Percentiles rank a stretch among this genome's conserved stretches.
Evolutionary conservation across 2,113 vertebrate genomes (phyloP).

Genomic region (Lucifuga dentata): DNA sequence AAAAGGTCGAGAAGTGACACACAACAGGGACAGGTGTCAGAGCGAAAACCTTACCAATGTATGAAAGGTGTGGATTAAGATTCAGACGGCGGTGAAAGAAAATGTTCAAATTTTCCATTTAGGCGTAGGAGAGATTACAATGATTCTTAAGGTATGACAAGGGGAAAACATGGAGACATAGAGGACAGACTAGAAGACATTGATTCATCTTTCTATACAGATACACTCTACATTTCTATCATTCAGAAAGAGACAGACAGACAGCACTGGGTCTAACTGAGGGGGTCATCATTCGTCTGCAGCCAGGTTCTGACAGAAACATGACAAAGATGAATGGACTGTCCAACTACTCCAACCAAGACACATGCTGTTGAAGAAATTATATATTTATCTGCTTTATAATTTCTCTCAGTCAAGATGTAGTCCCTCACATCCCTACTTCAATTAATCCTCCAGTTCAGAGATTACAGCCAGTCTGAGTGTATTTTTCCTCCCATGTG

Average conservation of each 20-base stretch:
- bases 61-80: slow-evolving; percentile 51
- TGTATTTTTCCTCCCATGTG: too few relatives aligned
- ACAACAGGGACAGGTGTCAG: slow-evolving; percentile 60
- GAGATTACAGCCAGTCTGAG: too few relatives aligned
- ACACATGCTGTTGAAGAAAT: slow-evolving; percentile 47
- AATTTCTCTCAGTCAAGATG: slow-evolving; percentile 48
- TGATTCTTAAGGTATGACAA: slow-evolving; percentile 58
- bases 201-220: slow-evolving; percentile 72
- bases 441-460: slow-evolving; percentile 2
- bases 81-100: slow-evolving; percentile 36
- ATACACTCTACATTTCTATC: slow-evolving; percentile 78
- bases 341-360: slow-evolving; percentile 57
- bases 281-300: slow-evolving; percentile 79
- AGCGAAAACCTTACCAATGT: slow-evolving; percentile 30
- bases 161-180: slow-evolving; percentile 48
- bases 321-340: slow-evolving; percentile 79
- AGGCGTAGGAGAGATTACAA: slow-evolving; percentile 44
- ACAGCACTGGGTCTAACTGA: slow-evolving; percentile 64
- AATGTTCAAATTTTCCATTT: slow-evolving; percentile 39
- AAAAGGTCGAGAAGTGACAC: slow-evolving; percentile 67
- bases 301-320: slow-evolving; percentile 77
- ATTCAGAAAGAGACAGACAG: slow-evolving; percentile 69
- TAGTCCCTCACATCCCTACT: neutral
- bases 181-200: slow-evolving; percentile 69
- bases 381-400: slow-evolving; percentile 55